phyloP scores from a whole-genome alignment of 2,113 vertebrate species.

The Aphyosemion australe region DNA sequence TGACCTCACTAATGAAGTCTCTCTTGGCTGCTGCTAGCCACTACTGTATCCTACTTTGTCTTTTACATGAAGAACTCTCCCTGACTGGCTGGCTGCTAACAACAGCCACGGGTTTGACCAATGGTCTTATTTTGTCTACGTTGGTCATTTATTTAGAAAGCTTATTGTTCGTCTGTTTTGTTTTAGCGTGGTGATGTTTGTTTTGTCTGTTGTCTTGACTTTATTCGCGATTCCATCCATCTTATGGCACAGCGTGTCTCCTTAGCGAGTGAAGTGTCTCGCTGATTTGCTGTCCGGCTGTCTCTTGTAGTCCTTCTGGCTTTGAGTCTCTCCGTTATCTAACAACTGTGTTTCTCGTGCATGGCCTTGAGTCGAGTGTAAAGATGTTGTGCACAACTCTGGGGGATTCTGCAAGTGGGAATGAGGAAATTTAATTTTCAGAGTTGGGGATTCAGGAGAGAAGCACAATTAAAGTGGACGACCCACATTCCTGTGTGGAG shows the following conservation, averaged over 20 bases:
- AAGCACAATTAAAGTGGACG: conserved; percentile 68
- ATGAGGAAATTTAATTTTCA: conserved; percentile 73
- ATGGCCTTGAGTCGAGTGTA: conserved; percentile 49
- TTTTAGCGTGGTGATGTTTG: conserved; percentile 33
- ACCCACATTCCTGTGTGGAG: conserved; percentile 68
- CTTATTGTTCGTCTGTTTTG: conserved; percentile 47
- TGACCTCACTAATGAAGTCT: conserved; percentile 80
- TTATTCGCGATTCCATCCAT: conserved; percentile 33
- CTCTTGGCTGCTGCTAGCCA: conserved; percentile 65
- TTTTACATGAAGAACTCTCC: conserved; percentile 68
- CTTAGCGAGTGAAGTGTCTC: conserved; percentile 60
- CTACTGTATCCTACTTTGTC: conserved; percentile 76
- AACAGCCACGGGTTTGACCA: conserved; percentile 45
- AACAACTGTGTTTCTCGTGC: conserved; percentile 56
- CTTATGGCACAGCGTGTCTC: conserved; percentile 36
- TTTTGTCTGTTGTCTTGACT: conserved; percentile 51
- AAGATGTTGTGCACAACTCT: conserved; percentile 56
- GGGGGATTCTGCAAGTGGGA: conserved; percentile 63
- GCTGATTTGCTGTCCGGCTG: conserved; percentile 66
- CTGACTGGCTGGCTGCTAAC: conserved; percentile 49
- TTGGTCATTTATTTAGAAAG: conserved; percentile 35
- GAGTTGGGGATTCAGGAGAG: conserved; percentile 56
- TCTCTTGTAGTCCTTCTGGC: conserved; percentile 59
- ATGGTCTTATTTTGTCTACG: conserved; percentile 43
- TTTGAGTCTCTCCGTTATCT: conserved; percentile 65